These are phyloP conservation scores for Pedetes capensis DNA, from an alignment of 2,113 vertebrate species.

Conservation along the genomic window DNA sequence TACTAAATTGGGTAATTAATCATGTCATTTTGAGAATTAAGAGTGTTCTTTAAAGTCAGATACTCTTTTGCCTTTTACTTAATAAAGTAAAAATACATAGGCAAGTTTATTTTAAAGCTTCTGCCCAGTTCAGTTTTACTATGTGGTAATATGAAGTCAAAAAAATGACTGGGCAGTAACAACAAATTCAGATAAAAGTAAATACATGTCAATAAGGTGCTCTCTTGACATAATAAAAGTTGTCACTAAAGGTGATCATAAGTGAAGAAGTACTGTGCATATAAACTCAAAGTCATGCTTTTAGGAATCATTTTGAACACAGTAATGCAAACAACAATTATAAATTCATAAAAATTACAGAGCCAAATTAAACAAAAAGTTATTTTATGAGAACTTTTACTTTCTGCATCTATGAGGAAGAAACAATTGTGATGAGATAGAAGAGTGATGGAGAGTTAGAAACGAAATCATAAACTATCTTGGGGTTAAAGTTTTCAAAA, in stretches of 20 bases:
- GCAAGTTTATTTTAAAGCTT: constrained; percentile 43
- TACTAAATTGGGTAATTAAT: constrained; percentile 78
- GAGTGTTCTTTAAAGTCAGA: constrained; percentile 58
- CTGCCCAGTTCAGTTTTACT: constrained; percentile 11
- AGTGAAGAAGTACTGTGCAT: not conserved
- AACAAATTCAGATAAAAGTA: not conserved
- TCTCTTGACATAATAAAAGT: not conserved
- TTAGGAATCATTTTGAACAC: not conserved
- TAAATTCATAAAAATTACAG: not conserved
- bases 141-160: not conserved
- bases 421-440: not conserved
- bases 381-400: not conserved
- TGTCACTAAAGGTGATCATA: not conserved
- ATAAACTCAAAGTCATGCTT: not conserved
- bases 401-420: not conserved
- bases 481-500: not conserved
- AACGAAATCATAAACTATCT: not conserved
- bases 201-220: not conserved
- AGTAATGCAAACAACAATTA: not conserved
- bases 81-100: constrained; percentile 30
- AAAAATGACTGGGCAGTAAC: not conserved
- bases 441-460: not conserved
- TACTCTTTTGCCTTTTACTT: constrained; percentile 37
- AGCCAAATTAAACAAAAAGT: not conserved
- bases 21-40: constrained; percentile 66